phyloP scores from a whole-genome alignment of 2,797 vertebrate genomes.

The Sebastes aleutianus region DNA sequence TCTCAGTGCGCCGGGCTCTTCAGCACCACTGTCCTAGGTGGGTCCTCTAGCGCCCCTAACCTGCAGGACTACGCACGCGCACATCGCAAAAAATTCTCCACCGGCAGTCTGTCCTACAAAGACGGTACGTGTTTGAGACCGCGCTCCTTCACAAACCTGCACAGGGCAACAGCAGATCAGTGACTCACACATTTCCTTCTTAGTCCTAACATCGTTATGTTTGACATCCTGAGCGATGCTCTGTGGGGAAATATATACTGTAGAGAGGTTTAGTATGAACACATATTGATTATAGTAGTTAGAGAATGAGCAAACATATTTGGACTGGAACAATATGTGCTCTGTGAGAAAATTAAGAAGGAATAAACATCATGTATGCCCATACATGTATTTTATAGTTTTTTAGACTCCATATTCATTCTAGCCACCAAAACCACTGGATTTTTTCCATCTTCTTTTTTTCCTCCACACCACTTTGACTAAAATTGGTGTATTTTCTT shows the following conservation, averaged over 20 bases:
- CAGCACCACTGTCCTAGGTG: conserved; percentile 99
- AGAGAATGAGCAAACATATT: neutral
- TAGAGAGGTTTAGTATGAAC: neutral
- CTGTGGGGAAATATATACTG: neutral
- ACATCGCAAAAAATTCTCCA: conserved; percentile 97
- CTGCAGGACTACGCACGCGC: conserved; percentile 99
- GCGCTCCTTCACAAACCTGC: conserved; percentile 39
- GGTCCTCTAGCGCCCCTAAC: conserved; percentile 99
- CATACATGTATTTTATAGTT: conserved; percentile 24
- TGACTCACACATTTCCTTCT: conserved; percentile 18
- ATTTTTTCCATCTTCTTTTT: conserved; percentile 14
- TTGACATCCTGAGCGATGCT: neutral
- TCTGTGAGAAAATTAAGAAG: neutral
- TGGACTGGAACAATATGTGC: neutral
- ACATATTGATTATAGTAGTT: neutral
- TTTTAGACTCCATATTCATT: conserved; percentile 44
- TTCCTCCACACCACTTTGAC: conserved; percentile 16
- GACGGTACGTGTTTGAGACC: conserved; percentile 91
- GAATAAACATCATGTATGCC: conserved; percentile 1
- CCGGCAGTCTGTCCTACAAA: conserved; percentile 95
- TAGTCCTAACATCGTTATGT: neutral
- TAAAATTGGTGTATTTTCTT: conserved; percentile 3
- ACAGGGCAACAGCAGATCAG: conserved; percentile 55
- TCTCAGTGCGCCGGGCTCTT: conserved; percentile 99
- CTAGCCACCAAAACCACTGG: conserved; percentile 29